Base-by-base conservation (phyloP, 2,888 invertebrate species). In the Lamellibrachia satsuma region DNA sequence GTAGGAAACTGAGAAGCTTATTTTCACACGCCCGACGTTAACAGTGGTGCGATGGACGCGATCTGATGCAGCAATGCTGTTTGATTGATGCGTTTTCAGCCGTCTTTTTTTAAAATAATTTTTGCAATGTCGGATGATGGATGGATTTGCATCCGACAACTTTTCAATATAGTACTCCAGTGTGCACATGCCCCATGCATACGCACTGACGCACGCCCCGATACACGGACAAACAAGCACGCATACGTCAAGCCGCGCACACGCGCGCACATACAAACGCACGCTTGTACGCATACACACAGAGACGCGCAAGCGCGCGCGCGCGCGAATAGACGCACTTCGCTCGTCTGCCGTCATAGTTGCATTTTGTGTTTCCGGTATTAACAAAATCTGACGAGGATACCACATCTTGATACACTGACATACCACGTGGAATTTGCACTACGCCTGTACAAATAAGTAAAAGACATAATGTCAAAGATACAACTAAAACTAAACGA, bases 1-100 rank as follows among this genome's bases (percentile, higher is more conserved):
- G n/a, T n/a, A 75, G 75, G 75, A n/a, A 6, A 75, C 15, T 75
- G 75, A 75, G 75, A 75, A 15, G 15, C 15, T 22, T 15, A 75
- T 75, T 75, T 75, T 75, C 75, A 75, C 75, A 75, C 75, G 75
- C 15, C 75, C 75, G n/a, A 22, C 75, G 11, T 75, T 75, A 75
- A 22, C 75, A 22, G 75, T 75, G 22, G 22, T 6, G 75, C 15
- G 15, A 75, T 75, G 75, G 75, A 75, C 75, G 75, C 15, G 15
- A 75, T n/a, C 75, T n/a, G 75, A 22, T 75, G 75, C n/a, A 75
- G 39, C 39, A 39, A 39, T 39, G 39, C 39, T 39, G 22, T 75
- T 75, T 75, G 75, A 75, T 75, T 75, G 75, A 75, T 75, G 75
- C 75, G 75, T 22, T 11, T 75, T 75, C n/a, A n/a, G 75, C 75